Evolutionary conservation across 2,797 vertebrate species (phyloP).

Genomic region (Oreochromis grahami): DNA sequence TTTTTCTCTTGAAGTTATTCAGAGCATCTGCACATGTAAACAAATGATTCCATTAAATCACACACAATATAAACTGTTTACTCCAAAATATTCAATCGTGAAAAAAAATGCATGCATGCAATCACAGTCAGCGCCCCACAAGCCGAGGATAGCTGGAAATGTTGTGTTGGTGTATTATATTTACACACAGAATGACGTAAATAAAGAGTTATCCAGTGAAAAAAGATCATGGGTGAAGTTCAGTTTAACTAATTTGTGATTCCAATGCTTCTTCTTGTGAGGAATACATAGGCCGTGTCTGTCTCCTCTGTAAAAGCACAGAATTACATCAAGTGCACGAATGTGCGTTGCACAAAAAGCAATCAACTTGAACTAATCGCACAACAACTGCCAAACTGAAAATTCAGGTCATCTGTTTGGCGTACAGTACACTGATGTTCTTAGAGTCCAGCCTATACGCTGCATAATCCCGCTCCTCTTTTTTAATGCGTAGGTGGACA

Average conservation of each 20-base stretch:
- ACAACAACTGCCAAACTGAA: conserved; percentile 48
- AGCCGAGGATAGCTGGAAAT: not conserved
- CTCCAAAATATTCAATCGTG: not conserved
- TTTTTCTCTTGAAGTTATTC: not conserved
- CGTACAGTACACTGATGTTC: conserved; percentile 31
- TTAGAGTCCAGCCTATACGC: conserved; percentile 53
- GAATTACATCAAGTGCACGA: not conserved
- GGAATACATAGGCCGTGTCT: not conserved
- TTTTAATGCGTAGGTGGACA: conserved; percentile 60
- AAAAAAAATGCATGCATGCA: not conserved
- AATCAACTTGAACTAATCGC: conserved; percentile 34
- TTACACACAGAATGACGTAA: not conserved
- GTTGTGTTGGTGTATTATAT: not conserved
- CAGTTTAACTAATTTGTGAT: not conserved
- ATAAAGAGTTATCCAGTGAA: not conserved
- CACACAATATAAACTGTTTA: not conserved
- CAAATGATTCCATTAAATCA: not conserved
- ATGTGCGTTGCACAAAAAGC: not conserved
- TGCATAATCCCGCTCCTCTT: conserved; percentile 42
- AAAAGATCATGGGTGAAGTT: not conserved
- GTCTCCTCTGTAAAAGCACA: not conserved
- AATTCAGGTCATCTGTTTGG: conserved; percentile 56
- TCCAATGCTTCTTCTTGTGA: not conserved
- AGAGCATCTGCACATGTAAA: not conserved
- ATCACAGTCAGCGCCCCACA: not conserved